Conservation (phyloP, 2,888 invertebrate species). For the Ptychoptera albimana region DNA sequence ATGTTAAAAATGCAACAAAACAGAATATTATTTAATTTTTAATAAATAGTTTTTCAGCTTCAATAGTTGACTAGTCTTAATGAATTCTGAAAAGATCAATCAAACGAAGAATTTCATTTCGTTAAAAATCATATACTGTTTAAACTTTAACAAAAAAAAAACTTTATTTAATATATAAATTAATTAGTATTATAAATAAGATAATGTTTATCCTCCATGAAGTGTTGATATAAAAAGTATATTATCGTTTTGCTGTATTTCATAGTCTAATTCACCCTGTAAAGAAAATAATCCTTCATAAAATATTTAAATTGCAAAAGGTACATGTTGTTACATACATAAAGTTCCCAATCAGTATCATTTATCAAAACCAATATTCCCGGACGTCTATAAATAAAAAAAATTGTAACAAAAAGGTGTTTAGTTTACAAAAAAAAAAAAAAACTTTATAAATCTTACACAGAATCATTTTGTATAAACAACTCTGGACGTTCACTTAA, state of each 20-base stretch:
- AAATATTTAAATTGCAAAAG: not conserved
- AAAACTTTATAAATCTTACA: constrained; percentile 17
- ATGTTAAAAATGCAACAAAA: too few relatives aligned
- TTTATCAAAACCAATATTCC: constrained; percentile 90
- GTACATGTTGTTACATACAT: constrained; percentile 28
- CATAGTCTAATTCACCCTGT: constrained; percentile 52
- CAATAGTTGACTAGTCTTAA: too few relatives aligned
- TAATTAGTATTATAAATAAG: too few relatives aligned
- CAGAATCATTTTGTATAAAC: constrained; percentile 34
- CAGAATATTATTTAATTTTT: too few relatives aligned
- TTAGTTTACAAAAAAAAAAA: not conserved
- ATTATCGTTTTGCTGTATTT: constrained; percentile 49
- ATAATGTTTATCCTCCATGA: constrained; percentile 51
- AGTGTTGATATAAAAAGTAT: constrained; percentile 70
- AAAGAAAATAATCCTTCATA: not conserved
- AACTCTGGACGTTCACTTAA: constrained; percentile 69
- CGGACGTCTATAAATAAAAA: constrained; percentile 38
- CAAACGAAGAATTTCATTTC: too few relatives aligned
- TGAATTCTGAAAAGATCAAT: too few relatives aligned
- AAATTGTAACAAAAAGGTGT: not conserved
- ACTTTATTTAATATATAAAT: too few relatives aligned
- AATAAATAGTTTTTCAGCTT: too few relatives aligned
- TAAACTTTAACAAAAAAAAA: too few relatives aligned
- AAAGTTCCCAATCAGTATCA: constrained; percentile 89
- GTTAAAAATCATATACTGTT: too few relatives aligned